phyloP scores from a whole-genome alignment of 2,888 invertebrate species.

The Dascillus cervinus region DNA sequence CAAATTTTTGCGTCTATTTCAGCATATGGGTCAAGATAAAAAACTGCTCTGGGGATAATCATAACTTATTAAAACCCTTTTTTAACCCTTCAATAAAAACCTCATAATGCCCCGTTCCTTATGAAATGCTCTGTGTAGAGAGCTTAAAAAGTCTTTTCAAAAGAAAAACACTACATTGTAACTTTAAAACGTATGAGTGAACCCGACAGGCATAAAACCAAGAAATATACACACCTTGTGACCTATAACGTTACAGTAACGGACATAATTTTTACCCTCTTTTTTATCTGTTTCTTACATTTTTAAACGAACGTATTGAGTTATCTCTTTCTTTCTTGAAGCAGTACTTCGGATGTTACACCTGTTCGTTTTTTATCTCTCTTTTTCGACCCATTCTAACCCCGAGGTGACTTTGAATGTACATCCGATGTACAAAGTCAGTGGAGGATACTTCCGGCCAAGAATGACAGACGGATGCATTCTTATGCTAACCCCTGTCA shows the following conservation, averaged over 20 bases:
- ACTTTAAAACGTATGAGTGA: slow-evolving; percentile 13
- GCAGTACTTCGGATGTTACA: slow-evolving; percentile 7
- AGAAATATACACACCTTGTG: slow-evolving; percentile 16
- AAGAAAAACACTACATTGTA: too few species aligned
- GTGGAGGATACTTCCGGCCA: slow-evolving; percentile 21
- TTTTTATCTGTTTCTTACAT: slow-evolving; percentile 9
- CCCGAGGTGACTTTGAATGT: not conserved
- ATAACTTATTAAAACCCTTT: too few species aligned
- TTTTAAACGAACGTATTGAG: slow-evolving; percentile 1
- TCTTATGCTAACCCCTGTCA: slow-evolving; percentile 24
- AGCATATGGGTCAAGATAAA: too few species aligned
- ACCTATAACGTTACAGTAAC: slow-evolving; percentile 16
- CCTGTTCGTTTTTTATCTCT: slow-evolving; percentile 5
- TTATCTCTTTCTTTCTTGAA: slow-evolving; percentile 5
- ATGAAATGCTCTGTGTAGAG: too few species aligned
- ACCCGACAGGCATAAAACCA: slow-evolving; percentile 13
- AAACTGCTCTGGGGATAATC: too few species aligned
- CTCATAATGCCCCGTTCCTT: too few species aligned
- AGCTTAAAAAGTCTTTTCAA: too few species aligned
- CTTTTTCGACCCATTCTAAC: too few species aligned
- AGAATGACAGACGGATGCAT: slow-evolving; percentile 22
- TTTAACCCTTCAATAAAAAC: too few species aligned
- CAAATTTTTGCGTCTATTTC: too few species aligned
- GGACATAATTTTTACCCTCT: slow-evolving; percentile 13
- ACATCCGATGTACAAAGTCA: slow-evolving; percentile 7